Percentiles rank a stretch among this genome's conserved stretches.
phyloP scores from a whole-genome alignment of 2,888 invertebrate species.

The Rosalia funebris region DNA sequence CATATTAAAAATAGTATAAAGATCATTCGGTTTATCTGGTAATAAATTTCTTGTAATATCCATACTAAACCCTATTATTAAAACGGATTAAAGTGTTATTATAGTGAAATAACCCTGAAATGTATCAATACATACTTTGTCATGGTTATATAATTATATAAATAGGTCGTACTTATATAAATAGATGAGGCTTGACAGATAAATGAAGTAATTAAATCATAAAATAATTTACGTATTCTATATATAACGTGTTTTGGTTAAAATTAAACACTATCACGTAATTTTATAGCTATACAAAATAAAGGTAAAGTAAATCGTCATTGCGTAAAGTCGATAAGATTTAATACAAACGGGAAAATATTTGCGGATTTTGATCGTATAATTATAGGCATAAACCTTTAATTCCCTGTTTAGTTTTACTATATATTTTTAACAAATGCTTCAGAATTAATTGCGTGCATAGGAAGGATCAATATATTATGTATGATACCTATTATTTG shows the following conservation, averaged over 20 bases:
- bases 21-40: too few relatives aligned
- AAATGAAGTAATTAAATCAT: background rate
- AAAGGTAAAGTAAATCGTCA: conserved; percentile 15
- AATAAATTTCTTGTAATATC: too few relatives aligned
- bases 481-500: too few relatives aligned
- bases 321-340: conserved; percentile 6
- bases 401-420: conserved; percentile 14
- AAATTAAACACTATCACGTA: conserved; percentile 18
- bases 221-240: background rate
- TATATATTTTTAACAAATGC: conserved; percentile 6
- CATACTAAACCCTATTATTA: too few relatives aligned
- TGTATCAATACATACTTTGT: too few relatives aligned
- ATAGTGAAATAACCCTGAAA: too few relatives aligned
- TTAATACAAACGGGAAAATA: conserved; percentile 20
- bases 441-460: conserved; percentile 15
- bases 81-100: too few relatives aligned
- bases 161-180: too few relatives aligned
- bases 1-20: too few relatives aligned
- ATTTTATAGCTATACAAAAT: conserved; percentile 14
- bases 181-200: too few relatives aligned
- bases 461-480: too few relatives aligned
- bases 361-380: conserved; percentile 11
- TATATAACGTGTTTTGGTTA: conserved; percentile 1
- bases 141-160: too few relatives aligned
- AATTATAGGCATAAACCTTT: conserved; percentile 20